These are phyloP conservation scores for Microcaecilia unicolor DNA, from an alignment of 2,797 vertebrate species.

Conservation along the genomic window DNA sequence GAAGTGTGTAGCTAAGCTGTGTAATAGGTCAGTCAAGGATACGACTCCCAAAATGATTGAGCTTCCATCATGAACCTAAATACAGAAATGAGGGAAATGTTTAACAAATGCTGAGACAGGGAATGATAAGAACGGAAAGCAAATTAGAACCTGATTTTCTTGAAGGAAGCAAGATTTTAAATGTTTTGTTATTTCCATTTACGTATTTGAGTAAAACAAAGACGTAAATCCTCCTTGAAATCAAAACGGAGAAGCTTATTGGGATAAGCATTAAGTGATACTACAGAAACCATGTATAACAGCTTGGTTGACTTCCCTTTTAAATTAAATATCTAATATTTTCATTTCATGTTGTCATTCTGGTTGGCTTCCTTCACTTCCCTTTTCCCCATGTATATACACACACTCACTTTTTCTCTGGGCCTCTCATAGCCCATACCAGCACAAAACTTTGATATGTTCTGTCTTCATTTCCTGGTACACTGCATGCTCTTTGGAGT, in stretches of 20 bases:
- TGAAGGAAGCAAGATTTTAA: too few relatives aligned
- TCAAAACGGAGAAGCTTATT: background rate
- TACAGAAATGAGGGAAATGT: too few relatives aligned
- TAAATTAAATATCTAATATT: conserved; percentile 37
- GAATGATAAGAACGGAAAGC: too few relatives aligned
- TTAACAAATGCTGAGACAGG: too few relatives aligned
- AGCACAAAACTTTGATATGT: conserved; percentile 16
- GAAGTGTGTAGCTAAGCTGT: too few relatives aligned
- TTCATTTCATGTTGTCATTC: conserved; percentile 23
- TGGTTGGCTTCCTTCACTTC: conserved; percentile 21
- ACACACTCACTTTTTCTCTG: conserved; percentile 17
- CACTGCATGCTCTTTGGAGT: conserved; percentile 50
- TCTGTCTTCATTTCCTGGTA: conserved; percentile 39
- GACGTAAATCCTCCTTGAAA: too few relatives aligned
- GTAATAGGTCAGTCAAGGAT: too few relatives aligned
- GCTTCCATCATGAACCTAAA: too few relatives aligned
- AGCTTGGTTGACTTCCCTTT: conserved; percentile 56
- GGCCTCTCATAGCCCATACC: conserved; percentile 1
- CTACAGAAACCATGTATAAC: background rate
- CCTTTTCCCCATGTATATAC: conserved; percentile 17
- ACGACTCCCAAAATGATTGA: too few relatives aligned
- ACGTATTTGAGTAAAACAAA: too few relatives aligned
- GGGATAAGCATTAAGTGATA: background rate
- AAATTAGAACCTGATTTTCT: too few relatives aligned
- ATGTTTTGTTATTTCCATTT: too few relatives aligned